Evolutionary conservation across 2,888 invertebrate genomes (phyloP), one percentile per base, ranked within the genome.

Genomic region (Drosophila dives): DNA sequence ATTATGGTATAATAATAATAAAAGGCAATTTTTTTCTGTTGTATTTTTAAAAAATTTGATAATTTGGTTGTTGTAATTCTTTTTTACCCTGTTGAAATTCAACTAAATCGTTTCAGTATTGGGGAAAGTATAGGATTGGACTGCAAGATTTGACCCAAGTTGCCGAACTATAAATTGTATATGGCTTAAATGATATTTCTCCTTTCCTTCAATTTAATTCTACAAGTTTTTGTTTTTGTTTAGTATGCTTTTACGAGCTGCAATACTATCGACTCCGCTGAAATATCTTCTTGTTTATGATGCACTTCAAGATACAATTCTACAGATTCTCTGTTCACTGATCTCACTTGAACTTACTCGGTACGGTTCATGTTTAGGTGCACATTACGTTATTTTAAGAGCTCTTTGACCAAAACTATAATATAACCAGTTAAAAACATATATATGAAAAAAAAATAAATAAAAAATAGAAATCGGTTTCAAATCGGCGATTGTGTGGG

Each of bases 201-300:
- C 26, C 17, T 38, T 38, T 26, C 15, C 23, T 17, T 12, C 23
- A 29, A 38, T 29, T 23, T 55, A 80, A 83, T 65, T 67, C 84
- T 84, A 84, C 88, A 88, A 84, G 88, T 84, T 88, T 84, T 84
- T 69, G 73, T 83, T 56, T 42, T 86, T 61, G 59, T 51, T 53
- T 68, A 55, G 38, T 64, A 60, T 42, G 5, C 26, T 67, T 77
- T 54, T 61, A 61, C 36, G 72, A 73, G 65, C 81, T 75, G 75
- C 88, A 84, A 84, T 88, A 88, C 84, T 84, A 79, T 64, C 64
- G 64, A 75, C 55, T 71, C 71, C 71, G 71, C 80, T 79, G 59
- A 48, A 75, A 70, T 74, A 74, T 40, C 56, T 40, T 15, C 20
- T 42, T 54, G 26, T 77, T 20, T 53, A 66, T 38, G 48, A 54